A percentile compares a stretch with the other conserved stretches of the same genome.
These are phyloP conservation scores for Piezodorus guildinii DNA, from an alignment of 1,140 invertebrate genomes.

Conservation along the genomic window DNA sequence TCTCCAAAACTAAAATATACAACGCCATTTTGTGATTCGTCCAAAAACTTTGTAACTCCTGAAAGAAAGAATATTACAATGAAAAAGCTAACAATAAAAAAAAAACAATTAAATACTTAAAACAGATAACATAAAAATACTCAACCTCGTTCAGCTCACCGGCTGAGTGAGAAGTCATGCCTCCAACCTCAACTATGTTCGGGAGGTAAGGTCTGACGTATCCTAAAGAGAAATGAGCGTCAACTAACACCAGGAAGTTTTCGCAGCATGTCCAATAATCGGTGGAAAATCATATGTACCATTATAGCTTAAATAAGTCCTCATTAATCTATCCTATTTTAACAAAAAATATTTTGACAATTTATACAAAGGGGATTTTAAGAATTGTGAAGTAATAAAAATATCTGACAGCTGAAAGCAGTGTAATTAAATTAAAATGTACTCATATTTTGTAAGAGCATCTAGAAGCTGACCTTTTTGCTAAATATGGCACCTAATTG, in stretches of 20 bases:
- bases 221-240: background rate
- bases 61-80: background rate
- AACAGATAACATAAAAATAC: background rate
- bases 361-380: background rate
- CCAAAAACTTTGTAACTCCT: background rate
- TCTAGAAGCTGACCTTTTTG: too few species aligned
- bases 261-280: background rate
- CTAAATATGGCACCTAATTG: too few species aligned
- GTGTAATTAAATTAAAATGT: too few species aligned
- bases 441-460: too few species aligned
- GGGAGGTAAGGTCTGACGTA: background rate
- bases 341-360: background rate
- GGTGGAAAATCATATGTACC: background rate
- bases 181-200: background rate
- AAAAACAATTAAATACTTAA: background rate
- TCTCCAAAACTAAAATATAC: background rate
- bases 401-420: too few species aligned
- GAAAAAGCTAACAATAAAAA: background rate
- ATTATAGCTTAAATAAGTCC: background rate
- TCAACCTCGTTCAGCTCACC: background rate
- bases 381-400: too few species aligned
- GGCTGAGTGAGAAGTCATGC: background rate
- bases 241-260: background rate
- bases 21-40: background rate
- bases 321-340: background rate